Evolutionary conservation across 2,113 vertebrate species (phyloP), one percentile per base, ranked within the genome.

Genomic region (Polypterus senegalus): DNA sequence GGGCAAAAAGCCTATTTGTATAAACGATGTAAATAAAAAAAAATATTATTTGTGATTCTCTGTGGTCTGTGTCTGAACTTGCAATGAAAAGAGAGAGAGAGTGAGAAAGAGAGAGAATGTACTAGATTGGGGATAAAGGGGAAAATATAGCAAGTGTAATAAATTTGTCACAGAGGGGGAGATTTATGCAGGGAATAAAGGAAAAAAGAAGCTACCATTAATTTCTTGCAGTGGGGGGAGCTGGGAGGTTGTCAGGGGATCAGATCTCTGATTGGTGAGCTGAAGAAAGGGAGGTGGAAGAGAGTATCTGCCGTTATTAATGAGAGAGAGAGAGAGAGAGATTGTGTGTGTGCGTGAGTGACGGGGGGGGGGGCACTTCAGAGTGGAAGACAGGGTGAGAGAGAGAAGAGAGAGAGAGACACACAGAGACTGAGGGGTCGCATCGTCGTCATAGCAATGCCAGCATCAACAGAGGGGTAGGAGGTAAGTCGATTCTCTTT

Each of bases 271-370:
- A n/a, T 72, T 71, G 56, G 9, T 45, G 60, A 9, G 53, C 3
- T 6, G 9, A 43, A 5, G 54, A 45, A 9, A n/a, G 10, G 4
- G 47, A 6, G 58, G 44, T 62, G 61, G 60, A 43, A 57, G 51
- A 1, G 60, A 59, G 66, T 27, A 27, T 27, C 27, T 27, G 27
- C 27, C 27, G 27, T 27, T 27, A 27, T 27, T 27, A 64, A 69
- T 11, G 62, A 59, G 62, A 61, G 66, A 62, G 65, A 66, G 66
- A 59, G 60, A 63, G 8, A 10, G 54, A 49, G 58, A 69, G 54
- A 48, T 9, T 57, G 47, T 44, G 43, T 45, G 6, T 53, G 53
- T 49, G 52, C 59, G 49, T 5, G 48, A 47, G 61, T 58, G 5
- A 54, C 11, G 7, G 51, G 46, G 48, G 57, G 53, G 65, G 49